Percentiles rank a stretch among this genome's conserved stretches.
These are phyloP conservation scores for Drosophila picticornis DNA, from an alignment of 2,888 invertebrate genomes.

Conservation along the genomic window DNA sequence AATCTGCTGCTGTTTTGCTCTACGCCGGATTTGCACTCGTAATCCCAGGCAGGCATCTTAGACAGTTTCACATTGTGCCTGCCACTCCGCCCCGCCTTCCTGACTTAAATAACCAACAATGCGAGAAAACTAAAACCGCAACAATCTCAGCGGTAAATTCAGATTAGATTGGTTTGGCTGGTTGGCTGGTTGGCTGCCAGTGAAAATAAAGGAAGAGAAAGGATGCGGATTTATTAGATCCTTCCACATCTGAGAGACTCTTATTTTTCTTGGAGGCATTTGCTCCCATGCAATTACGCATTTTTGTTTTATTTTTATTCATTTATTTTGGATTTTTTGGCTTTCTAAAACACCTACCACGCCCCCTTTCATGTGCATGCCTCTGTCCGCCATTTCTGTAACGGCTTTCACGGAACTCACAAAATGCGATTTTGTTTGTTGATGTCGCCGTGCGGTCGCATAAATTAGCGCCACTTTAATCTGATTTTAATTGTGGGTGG, in stretches of 20 bases:
- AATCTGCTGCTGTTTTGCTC: slow-evolving; percentile 22
- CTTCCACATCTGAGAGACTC: slow-evolving; percentile 1
- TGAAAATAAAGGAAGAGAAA: neutral
- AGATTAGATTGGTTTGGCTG: slow-evolving; percentile 17
- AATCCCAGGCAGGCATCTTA: slow-evolving; percentile 50
- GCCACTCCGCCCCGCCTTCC: neutral
- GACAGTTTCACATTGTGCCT: slow-evolving; percentile 28
- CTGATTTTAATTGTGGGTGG: slow-evolving; percentile 79
- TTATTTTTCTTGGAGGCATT: slow-evolving; percentile 1
- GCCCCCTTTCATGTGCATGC: neutral
- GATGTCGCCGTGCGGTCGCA: slow-evolving; percentile 81
- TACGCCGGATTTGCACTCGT: slow-evolving; percentile 25
- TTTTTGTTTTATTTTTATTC: neutral
- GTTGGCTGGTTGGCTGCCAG: neutral
- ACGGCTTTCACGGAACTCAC: slow-evolving; percentile 41
- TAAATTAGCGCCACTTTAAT: slow-evolving; percentile 83
- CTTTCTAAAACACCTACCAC: neutral
- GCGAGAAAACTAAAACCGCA: slow-evolving; percentile 52
- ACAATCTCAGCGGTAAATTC: slow-evolving; percentile 15
- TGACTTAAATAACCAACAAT: neutral
- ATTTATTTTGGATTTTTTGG: neutral
- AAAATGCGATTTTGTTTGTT: slow-evolving; percentile 70
- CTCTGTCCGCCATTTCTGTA: slow-evolving; percentile 13
- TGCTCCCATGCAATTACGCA: slow-evolving; percentile 8
- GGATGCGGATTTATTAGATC: neutral